Percentiles rank a stretch among this genome's conserved stretches.
Evolutionary conservation across 1,140 invertebrate genomes (phyloP).

Genomic region (Sminthurinus signatus): DNA sequence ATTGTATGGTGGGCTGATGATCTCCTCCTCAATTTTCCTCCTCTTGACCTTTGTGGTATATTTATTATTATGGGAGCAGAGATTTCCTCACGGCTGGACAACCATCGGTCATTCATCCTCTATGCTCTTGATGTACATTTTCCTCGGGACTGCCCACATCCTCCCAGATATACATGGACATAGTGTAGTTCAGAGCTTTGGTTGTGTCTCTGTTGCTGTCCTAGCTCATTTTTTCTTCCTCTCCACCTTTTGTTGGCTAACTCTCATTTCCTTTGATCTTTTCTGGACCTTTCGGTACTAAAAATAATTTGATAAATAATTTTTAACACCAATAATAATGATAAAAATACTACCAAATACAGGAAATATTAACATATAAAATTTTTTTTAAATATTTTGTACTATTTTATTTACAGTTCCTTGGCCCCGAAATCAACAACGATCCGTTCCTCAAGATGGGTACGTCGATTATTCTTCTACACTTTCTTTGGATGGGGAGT

Average conservation of each 20-base stretch:
- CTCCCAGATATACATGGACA: background rate
- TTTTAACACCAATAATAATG: background rate
- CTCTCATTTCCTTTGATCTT: conserved; percentile 30
- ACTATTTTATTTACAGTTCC: background rate
- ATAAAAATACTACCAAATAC: background rate
- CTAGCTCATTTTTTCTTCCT: conserved; percentile 34
- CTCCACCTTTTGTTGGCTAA: conserved; percentile 29
- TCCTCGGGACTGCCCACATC: conserved; percentile 22
- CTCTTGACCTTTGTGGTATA: conserved; percentile 31
- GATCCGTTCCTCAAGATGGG: too few species aligned
- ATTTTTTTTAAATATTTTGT: background rate
- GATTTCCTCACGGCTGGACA: conserved; percentile 30
- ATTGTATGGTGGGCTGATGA: conserved; percentile 22
- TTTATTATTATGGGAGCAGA: conserved; percentile 25
- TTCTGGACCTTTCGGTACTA: conserved; percentile 31
- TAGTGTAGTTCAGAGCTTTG: background rate
- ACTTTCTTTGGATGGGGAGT: background rate
- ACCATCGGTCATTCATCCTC: conserved; percentile 18
- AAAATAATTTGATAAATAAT: background rate
- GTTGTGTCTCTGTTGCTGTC: conserved; percentile 2
- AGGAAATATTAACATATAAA: background rate
- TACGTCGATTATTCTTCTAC: background rate
- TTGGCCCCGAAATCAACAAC: background rate
- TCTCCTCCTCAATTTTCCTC: conserved; percentile 20
- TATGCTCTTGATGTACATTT: conserved; percentile 36